Evolutionary conservation across 2,888 invertebrate genomes (phyloP).

Genomic region (Seira musarum): DNA sequence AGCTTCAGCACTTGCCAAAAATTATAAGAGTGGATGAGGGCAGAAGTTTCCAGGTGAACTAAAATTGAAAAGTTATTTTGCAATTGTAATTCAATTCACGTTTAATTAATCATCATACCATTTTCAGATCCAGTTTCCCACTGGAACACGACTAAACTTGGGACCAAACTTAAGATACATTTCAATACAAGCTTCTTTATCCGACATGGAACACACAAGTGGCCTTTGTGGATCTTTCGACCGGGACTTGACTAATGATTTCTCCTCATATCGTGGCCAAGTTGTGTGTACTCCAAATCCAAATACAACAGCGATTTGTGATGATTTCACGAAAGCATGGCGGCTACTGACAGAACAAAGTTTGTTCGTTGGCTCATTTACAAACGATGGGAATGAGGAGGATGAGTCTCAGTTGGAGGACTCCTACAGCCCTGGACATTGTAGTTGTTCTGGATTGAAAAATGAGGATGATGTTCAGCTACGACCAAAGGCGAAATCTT

Average conservation of each 20-base stretch:
- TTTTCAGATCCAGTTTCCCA: conserved; percentile 68
- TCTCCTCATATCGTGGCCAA: conserved; percentile 67
- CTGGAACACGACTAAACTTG: conserved; percentile 68
- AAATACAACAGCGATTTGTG: conserved; percentile 58
- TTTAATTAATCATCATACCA: no score
- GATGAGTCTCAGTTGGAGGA: conserved; percentile 61
- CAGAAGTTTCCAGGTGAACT: conserved; percentile 67
- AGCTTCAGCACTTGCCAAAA: conserved; percentile 67
- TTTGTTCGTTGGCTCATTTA: conserved; percentile 68
- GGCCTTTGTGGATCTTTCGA: conserved; percentile 70
- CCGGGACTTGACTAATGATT: conserved; percentile 68
- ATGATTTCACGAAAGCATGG: conserved; percentile 68
- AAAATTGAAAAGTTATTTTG: no score
- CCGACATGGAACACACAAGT: conserved; percentile 69
- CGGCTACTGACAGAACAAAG: conserved; percentile 66
- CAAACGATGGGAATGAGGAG: conserved; percentile 61
- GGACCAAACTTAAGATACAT: conserved; percentile 70
- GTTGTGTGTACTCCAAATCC: conserved; percentile 63
- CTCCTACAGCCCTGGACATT: conserved; percentile 63
- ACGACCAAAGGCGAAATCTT: conserved; percentile 56
- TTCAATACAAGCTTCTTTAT: conserved; percentile 68
- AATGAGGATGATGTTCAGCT: conserved; percentile 61
- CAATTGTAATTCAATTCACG: no score
- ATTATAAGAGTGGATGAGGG: conserved; percentile 69
- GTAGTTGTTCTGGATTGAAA: conserved; percentile 68